Base-by-base conservation (phyloP, 2,888 invertebrate genomes). In the Habrosyne pyritoides region DNA sequence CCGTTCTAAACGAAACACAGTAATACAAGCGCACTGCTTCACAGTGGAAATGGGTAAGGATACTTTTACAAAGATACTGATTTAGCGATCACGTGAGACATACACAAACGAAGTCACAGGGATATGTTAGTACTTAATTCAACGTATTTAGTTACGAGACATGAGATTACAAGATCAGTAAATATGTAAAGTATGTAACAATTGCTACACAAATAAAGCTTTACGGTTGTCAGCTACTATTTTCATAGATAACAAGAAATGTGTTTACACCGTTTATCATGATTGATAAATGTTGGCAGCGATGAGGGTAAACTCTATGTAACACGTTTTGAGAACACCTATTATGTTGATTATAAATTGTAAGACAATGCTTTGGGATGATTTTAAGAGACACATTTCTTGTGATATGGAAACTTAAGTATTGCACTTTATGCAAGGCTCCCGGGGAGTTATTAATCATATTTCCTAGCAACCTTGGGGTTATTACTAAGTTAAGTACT, bases 201-300 rank as follows among this genome's bases (percentile, higher is more conserved):
- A 71, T 75, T 66, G 53, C 62, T 70, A 55, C 36, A 57, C 68
- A 84, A 81, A 84, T 64, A 81, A 56, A 70, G 75, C 79, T 83
- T 71, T 79, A 66, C 68, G 63, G 60, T 63, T 84, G 84, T 79
- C 84, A 84, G 82, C 84, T 81, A 76, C 78, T 78, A 82, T 82
- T 80, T 79, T 66, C 68, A 69, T 63, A 71, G 65, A 67, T 67
- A 71, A 53, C 55, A 46, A 47, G 48, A 21, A 52, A 47, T 59
- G 54, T 47, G 12, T 61, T 60, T 66, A 47, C 57, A 48, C 54
- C 53, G 7, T 8, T 57, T 53, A 47, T 71, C 59, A 18, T 26
- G 21, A 55, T 55, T 48, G 42, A 42, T 42, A 42, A 42, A 42
- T 42, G n/a, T 42, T 18, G 42, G 42, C 24, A 48, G 12, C 26